Evolutionary conservation across 2,113 vertebrate species (phyloP), one percentile per base, ranked within the genome.

Genomic region (Ramphastos sulfuratus): DNA sequence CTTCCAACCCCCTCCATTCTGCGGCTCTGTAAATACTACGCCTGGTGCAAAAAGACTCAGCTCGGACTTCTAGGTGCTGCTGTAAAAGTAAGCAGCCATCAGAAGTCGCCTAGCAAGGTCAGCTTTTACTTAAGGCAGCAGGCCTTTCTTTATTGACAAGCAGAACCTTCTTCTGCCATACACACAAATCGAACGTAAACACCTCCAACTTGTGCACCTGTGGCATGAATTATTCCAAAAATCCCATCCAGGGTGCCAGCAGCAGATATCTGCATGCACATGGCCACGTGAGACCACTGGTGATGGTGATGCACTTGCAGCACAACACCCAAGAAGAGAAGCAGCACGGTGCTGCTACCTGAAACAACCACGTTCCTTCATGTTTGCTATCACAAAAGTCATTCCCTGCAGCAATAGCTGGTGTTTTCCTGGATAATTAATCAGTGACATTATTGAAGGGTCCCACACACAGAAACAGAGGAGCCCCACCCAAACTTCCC

Each of bases 321-420:
- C 28, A 17, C 0, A 0, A 44, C 24, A 23, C 18, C n/a, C 13
- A 24, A 89, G 61, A 65, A 81, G 42, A 20, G 14, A 19, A 39
- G 37, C 37, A 39, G 37, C 1, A 1, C 1, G 4, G 16, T 54
- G 58, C 54, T 50, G 70, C 74, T 90, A 20, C n/a, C 64, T 28
- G 23, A 82, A 76, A 71, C 4, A 21, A 71, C 50, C 28, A n/a
- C 6, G 13, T 25, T 78, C 54, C 39, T 72, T 33, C n/a, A 39
- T 0, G 0, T 71, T 15, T 87, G 23, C 58, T 12, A 8, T 15
- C 28, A 35, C 50, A 87, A 83, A 81, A 37, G 18, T 0, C 50
- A 46, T 6, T 80, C 39, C 66, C 44, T 69, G 28, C 33, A 58
- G 50, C 50, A 52, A 54, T 17, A 61, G 33, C 63, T 58, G 27